Conservation (phyloP, 2,113 vertebrate species). For the Paralichthys olivaceus region DNA sequence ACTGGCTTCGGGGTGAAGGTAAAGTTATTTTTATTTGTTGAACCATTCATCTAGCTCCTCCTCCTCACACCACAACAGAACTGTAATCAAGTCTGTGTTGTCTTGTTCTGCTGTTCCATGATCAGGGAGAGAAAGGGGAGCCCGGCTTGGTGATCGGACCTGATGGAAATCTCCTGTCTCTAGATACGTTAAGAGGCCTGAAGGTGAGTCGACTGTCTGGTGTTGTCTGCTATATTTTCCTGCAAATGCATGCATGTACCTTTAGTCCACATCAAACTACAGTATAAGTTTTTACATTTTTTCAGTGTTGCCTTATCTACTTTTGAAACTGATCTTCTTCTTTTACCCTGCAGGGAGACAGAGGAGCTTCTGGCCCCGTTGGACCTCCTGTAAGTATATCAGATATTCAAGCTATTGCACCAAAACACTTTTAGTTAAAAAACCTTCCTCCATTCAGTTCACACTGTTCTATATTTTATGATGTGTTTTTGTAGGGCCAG, state of each 20-base stretch:
- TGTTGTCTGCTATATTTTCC: not conserved
- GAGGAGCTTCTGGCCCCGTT: constrained; percentile 74
- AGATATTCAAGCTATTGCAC: not conserved
- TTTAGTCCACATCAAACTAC: not conserved
- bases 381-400: constrained; percentile 78
- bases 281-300: not conserved
- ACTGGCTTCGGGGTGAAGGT: constrained; percentile 79
- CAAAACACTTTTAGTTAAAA: not conserved
- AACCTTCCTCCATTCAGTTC: not conserved
- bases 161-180: constrained; percentile 74
- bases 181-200: constrained; percentile 58
- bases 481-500: constrained; percentile 81
- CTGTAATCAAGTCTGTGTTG: not conserved
- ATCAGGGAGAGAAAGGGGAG: constrained; percentile 84
- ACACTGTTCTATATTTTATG: constrained; percentile 1
- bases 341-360: constrained; percentile 74
- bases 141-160: constrained; percentile 78
- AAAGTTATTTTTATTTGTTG: not conserved
- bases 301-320: not conserved
- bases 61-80: not conserved
- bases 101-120: constrained; percentile 50
- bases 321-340: not conserved
- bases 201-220: constrained; percentile 65
- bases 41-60: not conserved
- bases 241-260: not conserved